Base-by-base conservation (phyloP, 2,888 invertebrate species). In the Microctonus aethiopoides region DNA sequence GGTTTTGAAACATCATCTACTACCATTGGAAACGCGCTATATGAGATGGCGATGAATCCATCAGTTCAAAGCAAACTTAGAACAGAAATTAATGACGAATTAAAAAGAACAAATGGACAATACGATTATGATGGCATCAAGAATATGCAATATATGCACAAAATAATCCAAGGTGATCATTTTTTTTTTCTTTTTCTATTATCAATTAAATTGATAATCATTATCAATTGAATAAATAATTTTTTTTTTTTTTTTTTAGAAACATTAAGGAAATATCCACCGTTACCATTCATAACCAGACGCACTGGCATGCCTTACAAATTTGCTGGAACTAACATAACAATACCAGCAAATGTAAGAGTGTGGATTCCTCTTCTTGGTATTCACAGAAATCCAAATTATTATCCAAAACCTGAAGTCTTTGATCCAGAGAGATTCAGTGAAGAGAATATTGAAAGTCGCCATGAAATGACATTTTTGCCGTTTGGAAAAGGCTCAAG, bases 1-100 rank as follows among this genome's bases (percentile, higher is more conserved):
- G 89, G 89, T 7, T 88, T 87, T 71, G 88, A 88, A 75, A 88
- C 88, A 0, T 87, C 87, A 0, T 87, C 88, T 0, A 81, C 85
- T 1, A 86, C 87, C 0, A 81, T 88, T 62, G 84, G 85, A 63
- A 86, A 87, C 70, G 81, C 83, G 22, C 78, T 87, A 10, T 87
- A 87, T 73, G 84, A 86, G 72, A 78, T 88, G 22, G 87, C 88
- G 0, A 72, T 83, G 1, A 81, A 88, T 76, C 86, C 80, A 3
- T 77, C 82, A 1, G 77, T 87, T n/a, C 88, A 88, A 72, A 81
- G 85, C 6, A 82, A 79, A 67, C 76, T 88, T 24, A 77, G 83
- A 22, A 65, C 79, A 11, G 88, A 88, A 75, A 82, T 88, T 13
- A 79, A 79, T 4, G 63, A 78, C 9, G 79, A 80, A 36, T 65